Conservation (phyloP, 53 echinoderm and acorn worm species). For the Apostichopus leukothele region DNA sequence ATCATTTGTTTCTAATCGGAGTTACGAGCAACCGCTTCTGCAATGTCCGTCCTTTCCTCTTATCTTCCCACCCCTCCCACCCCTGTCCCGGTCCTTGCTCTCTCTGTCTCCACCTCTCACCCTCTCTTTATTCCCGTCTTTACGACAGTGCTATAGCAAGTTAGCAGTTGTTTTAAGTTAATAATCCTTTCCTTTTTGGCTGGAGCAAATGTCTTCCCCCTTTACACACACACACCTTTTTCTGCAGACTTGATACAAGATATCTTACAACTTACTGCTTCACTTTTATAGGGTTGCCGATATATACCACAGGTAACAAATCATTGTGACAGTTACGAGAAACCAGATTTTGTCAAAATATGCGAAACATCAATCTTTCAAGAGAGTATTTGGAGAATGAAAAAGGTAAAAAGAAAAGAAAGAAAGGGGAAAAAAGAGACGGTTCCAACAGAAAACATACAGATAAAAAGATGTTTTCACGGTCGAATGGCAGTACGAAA, state of each 20-base stretch:
- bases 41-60: too few species aligned
- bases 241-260: too few species aligned
- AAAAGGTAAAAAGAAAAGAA: background rate
- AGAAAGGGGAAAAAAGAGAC: background rate
- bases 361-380: conserved; percentile 10
- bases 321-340: conserved; percentile 18
- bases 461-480: conserved; percentile 7
- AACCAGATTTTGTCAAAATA: conserved; percentile 18
- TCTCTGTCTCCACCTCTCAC: background rate
- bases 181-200: too few species aligned
- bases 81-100: background rate
- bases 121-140: too few species aligned
- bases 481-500: background rate
- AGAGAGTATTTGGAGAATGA: background rate
- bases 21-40: too few species aligned
- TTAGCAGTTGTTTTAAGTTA: too few species aligned
- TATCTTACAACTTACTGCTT: background rate
- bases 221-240: too few species aligned
- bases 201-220: too few species aligned
- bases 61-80: background rate
- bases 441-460: conserved; percentile 10
- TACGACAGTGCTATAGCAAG: too few species aligned
- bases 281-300: background rate
- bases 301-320: conserved; percentile 7
- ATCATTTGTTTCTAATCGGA: too few species aligned